phyloP scores from a whole-genome alignment of 2,888 invertebrate genomes.

The Melinopterus prodromus region DNA sequence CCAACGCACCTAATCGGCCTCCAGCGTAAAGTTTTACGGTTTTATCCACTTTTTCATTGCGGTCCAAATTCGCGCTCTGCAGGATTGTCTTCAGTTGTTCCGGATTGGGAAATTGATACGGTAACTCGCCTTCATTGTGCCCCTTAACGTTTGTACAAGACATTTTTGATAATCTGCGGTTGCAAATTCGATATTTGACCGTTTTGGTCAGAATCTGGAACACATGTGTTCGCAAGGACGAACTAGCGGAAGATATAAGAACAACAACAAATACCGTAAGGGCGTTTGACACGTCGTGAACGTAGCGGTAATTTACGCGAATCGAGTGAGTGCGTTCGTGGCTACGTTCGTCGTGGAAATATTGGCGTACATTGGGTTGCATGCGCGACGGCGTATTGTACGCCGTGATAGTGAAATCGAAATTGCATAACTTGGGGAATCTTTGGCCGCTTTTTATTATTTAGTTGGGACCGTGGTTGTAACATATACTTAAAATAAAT shows the following conservation, averaged over 20 bases:
- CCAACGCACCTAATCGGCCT: constrained; percentile 36
- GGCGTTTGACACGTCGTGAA: not conserved
- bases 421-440: no score
- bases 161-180: not conserved
- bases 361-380: not conserved
- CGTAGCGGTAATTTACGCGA: not conserved
- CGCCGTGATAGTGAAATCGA: no score
- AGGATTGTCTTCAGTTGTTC: not conserved
- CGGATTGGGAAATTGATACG: not conserved
- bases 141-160: not conserved
- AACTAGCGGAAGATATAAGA: not conserved
- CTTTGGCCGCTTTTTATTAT: no score
- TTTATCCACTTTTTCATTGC: not conserved
- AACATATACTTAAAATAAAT: no score
- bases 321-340: not conserved
- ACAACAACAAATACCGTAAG: not conserved
- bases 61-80: not conserved
- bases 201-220: not conserved
- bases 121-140: not conserved
- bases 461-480: no score
- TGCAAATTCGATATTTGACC: not conserved
- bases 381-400: not conserved
- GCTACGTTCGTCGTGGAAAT: not conserved
- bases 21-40: not conserved
- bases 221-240: not conserved